phyloP scores from a whole-genome alignment of 37 sponge, comb jelly and placozoan species.

The Cliona cf. orientalis region DNA sequence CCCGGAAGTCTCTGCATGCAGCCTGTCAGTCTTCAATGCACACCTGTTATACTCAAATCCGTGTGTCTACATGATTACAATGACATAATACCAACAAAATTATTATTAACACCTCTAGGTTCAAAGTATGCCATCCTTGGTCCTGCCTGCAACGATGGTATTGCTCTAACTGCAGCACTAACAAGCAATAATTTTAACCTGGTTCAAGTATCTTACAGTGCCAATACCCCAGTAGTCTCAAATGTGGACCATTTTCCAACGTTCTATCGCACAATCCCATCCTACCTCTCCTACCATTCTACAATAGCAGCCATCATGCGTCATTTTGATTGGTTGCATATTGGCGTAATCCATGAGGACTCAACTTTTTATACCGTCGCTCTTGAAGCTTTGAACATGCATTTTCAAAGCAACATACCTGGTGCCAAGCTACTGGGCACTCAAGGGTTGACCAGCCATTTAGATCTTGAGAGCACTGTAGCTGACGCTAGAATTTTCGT shows the following conservation, averaged over 20 bases:
- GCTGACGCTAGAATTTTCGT: conserved; percentile 10
- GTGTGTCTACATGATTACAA: no score
- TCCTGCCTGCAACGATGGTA: conserved; percentile 12
- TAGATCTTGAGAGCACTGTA: neutral
- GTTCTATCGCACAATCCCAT: conserved; percentile 43
- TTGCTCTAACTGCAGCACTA: neutral
- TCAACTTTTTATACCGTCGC: neutral
- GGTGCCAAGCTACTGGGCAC: neutral
- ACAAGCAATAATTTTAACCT: neutral
- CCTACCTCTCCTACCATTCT: neutral
- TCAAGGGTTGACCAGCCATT: neutral
- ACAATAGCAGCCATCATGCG: conserved; percentile 15
- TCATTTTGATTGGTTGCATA: conserved; percentile 23
- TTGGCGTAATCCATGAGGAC: conserved; percentile 18
- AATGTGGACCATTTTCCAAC: neutral
- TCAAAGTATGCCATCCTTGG: conserved; percentile 30
- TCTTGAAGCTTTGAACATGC: conserved; percentile 1
- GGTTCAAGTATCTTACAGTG: conserved; percentile 31
- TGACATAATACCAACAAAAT: no score
- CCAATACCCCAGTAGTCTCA: conserved; percentile 11
- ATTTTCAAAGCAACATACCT: neutral
- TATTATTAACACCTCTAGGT: neutral
- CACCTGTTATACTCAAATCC: no score
- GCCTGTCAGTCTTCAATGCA: no score
- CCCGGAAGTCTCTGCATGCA: no score